These are phyloP conservation scores for Lasiurus borealis DNA, from an alignment of 2,113 vertebrate species.

Conservation along the genomic window DNA sequence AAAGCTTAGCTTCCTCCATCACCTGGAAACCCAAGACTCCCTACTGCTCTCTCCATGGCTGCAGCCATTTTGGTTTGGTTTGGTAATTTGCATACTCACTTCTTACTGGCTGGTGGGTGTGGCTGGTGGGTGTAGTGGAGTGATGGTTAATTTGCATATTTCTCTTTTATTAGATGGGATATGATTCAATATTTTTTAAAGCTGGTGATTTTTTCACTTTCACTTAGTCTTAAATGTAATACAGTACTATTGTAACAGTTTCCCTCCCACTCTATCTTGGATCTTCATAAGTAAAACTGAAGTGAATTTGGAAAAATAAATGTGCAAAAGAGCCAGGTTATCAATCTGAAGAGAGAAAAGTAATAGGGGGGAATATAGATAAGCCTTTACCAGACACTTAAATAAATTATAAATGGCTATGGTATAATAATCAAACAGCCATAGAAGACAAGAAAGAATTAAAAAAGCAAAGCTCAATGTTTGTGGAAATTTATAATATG, in stretches of 20 bases:
- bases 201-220: conserved; percentile 9
- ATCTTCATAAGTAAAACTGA: conserved; percentile 41
- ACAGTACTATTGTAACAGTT: background rate
- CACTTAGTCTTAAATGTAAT: conserved; percentile 2
- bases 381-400: conserved; percentile 30
- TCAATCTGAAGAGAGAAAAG: conserved; percentile 44
- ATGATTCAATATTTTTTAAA: conserved; percentile 46
- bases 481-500: background rate
- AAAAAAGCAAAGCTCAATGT: background rate
- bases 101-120: too few species aligned
- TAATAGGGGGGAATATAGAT: background rate
- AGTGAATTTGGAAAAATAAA: conserved; percentile 41
- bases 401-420: conserved; percentile 21
- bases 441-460: background rate
- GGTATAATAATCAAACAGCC: conserved; percentile 30
- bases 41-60: too few species aligned
- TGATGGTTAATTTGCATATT: too few species aligned
- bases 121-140: too few species aligned
- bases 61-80: too few species aligned
- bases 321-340: background rate
- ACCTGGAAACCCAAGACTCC: too few species aligned
- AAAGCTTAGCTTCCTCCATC: too few species aligned
- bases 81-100: too few species aligned
- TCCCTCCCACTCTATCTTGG: background rate
- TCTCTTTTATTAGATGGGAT: background rate